A percentile compares a stretch with the other conserved stretches of the same genome.
Evolutionary conservation across 2,113 vertebrate species (phyloP).

Genomic region (Haplotaxodon microlepis): DNA sequence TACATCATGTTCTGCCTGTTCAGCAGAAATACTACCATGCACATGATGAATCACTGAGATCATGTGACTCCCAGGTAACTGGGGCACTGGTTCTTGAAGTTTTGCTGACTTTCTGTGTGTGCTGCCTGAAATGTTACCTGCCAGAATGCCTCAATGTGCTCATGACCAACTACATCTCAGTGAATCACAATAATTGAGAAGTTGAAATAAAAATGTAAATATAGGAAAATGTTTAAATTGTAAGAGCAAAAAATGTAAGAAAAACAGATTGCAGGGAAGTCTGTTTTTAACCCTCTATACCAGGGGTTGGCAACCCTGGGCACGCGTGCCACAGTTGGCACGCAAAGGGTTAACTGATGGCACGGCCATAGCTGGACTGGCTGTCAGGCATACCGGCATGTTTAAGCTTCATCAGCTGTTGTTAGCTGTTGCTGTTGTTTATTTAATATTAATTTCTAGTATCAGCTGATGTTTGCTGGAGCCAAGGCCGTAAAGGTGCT

Average conservation of each 20-base stretch:
- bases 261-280: background rate
- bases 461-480: background rate
- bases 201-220: background rate
- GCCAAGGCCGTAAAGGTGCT: background rate
- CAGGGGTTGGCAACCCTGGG: background rate
- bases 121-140: background rate
- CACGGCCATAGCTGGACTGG: background rate
- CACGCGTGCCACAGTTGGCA: background rate
- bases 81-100: background rate
- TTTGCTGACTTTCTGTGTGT: background rate
- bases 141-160: background rate
- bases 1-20: conserved; percentile 7
- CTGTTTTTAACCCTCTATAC: background rate
- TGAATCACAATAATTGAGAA: background rate
- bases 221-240: background rate
- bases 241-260: background rate
- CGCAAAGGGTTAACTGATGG: background rate
- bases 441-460: background rate
- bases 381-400: background rate
- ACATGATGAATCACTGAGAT: conserved; percentile 6
- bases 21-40: conserved; percentile 11
- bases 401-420: background rate
- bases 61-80: background rate
- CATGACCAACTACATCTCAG: background rate
- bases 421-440: background rate